These are phyloP conservation scores for Sarcophilus harrisii DNA, from an alignment of 2,797 vertebrate genomes.

Conservation along the genomic window DNA sequence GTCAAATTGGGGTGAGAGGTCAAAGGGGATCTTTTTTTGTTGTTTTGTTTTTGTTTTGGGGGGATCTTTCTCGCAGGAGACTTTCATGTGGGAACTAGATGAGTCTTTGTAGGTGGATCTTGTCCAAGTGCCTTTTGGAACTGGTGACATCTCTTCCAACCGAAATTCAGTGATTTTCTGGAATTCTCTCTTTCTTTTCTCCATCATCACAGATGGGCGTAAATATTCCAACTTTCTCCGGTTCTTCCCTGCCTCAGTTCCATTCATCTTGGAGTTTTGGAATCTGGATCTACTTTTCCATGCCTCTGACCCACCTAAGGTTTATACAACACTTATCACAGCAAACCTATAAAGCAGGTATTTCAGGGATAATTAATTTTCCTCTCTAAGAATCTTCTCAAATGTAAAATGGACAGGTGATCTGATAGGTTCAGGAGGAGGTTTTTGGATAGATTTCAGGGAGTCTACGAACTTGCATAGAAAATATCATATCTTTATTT, in stretches of 20 bases:
- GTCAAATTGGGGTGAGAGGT: not conserved
- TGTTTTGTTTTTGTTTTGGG: too few relatives aligned
- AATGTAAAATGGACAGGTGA: not conserved
- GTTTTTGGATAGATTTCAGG: not conserved
- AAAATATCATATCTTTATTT: not conserved
- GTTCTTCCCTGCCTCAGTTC: not conserved
- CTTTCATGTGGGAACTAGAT: not conserved
- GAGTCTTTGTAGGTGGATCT: not conserved
- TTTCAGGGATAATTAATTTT: not conserved
- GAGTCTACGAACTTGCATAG: not conserved
- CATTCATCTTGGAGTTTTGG: not conserved
- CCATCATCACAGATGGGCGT: not conserved
- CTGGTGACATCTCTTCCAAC: not conserved
- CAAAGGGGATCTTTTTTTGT: not conserved
- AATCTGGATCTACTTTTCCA: not conserved
- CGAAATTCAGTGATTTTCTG: not conserved
- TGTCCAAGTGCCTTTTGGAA: not conserved
- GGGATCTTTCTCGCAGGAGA: not conserved
- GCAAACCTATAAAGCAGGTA: not conserved
- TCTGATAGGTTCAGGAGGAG: not conserved
- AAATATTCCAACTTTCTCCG: not conserved
- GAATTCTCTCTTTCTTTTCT: not conserved
- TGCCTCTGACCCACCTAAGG: not conserved
- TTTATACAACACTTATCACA: not conserved
- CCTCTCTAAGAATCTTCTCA: not conserved